Base-by-base conservation (phyloP, 30 jellyfish, hydroid and myxozoan species). In the Turritopsis rubra region DNA sequence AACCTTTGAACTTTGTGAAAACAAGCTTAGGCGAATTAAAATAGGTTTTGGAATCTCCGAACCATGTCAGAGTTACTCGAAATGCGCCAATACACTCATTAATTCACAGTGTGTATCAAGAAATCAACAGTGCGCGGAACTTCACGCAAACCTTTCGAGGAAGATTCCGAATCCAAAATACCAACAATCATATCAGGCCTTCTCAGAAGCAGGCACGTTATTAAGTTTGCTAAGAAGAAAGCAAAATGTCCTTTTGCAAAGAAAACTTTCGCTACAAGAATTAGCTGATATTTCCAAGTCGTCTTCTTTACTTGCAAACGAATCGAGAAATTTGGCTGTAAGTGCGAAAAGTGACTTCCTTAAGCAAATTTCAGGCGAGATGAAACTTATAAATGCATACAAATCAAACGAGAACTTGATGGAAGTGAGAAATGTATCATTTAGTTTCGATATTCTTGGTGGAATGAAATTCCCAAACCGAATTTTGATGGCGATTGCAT, bases 11-110 rank as follows among this genome's bases (percentile, higher is more conserved):
- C 60, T 41, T 41, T 41, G 60, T 13, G 60, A 41, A 41, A 41
- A 41, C 13, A 3, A 41, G 5, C 13, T 41, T 41, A 5, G 13
- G 60, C 52, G 79, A 65, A n/a, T 52, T 17, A 81, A 66, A 52
- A 52, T 66, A n/a, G 96, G 96, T 31, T 88, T 66, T 30, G 28
- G 21, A 9, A 78, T 71, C 1, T 87, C 83, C n/a, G 70, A 66
- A 31, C 90, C 54, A 70, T 88, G 96, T 71, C 79, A 31, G 16
- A 84, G 79, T 17, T 71, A 79, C 79, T 53, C 84, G 0, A 88
- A 88, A 53, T 88, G 96, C 75, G 83, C 96, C 0, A 81, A 65
- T 28, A 28, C 27, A 1, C 13, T 75, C 31, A 54, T 80, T 16
- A 85, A 88, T 70, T 84, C 25, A 17, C 75, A 71, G 60, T 88